These are phyloP conservation scores for Pachypeltis micranthus DNA, from an alignment of 1,140 invertebrate species.

Conservation along the genomic window DNA sequence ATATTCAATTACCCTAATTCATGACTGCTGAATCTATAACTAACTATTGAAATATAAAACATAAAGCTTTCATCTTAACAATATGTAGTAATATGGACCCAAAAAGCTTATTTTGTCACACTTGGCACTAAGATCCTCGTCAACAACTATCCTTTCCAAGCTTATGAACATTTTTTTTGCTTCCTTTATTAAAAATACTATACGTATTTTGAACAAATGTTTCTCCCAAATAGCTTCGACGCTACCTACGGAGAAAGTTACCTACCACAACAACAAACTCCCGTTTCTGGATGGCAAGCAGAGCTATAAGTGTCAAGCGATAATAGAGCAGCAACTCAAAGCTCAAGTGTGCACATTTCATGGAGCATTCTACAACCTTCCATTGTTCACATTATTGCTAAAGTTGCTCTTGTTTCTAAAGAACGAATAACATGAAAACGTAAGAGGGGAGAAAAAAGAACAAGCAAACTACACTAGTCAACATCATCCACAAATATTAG, in stretches of 20 bases:
- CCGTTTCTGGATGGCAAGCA: neutral
- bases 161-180: neutral
- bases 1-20: neutral
- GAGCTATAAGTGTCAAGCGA: conserved; percentile 2
- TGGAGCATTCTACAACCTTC: neutral
- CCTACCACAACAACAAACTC: neutral
- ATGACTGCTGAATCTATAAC: conserved; percentile 9
- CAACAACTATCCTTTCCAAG: conserved; percentile 16
- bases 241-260: neutral
- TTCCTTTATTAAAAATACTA: conserved; percentile 6
- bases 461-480: neutral
- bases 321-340: neutral
- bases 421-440: conserved; percentile 1
- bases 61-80: conserved; percentile 20
- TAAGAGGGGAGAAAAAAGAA: neutral
- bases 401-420: conserved; percentile 4
- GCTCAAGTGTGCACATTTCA: neutral
- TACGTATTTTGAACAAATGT: conserved; percentile 1
- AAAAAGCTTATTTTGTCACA: conserved; percentile 21
- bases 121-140: conserved; percentile 18
- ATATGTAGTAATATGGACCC: conserved; percentile 20
- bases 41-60: conserved; percentile 22
- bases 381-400: conserved; percentile 8
- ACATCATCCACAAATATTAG: neutral
- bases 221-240: neutral